phyloP scores from a whole-genome alignment of 2,888 invertebrate genomes.

The Thereva nobilitata region DNA sequence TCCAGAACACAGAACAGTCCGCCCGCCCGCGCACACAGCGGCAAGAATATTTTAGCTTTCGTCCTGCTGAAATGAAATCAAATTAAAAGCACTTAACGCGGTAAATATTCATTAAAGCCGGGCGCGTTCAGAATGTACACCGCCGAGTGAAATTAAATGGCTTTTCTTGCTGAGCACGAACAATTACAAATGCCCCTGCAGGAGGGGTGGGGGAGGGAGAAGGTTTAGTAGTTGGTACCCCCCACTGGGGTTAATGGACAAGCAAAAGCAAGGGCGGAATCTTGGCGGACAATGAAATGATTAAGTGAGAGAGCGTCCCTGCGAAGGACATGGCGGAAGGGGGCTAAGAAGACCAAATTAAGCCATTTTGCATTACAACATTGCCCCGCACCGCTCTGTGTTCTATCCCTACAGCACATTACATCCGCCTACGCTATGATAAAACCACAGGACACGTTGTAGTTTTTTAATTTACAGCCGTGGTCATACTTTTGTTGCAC shows the following conservation, averaged over 20 bases:
- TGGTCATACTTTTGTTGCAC: no score
- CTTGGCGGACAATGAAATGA: slow-evolving; percentile 23
- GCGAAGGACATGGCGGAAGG: neutral
- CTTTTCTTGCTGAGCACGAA: slow-evolving; percentile 34
- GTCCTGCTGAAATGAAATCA: slow-evolving; percentile 24
- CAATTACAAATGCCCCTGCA: slow-evolving; percentile 21
- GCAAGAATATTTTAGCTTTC: no score
- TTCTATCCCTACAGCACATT: no score
- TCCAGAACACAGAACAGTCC: slow-evolving; percentile 22
- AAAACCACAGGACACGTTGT: no score
- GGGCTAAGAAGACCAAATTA: slow-evolving; percentile 4
- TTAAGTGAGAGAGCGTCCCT: slow-evolving; percentile 8
- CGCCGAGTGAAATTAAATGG: slow-evolving; percentile 37
- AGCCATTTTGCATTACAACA: slow-evolving; percentile 13
- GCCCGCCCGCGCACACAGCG: neutral
- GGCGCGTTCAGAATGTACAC: slow-evolving; percentile 28
- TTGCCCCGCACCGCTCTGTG: neutral
- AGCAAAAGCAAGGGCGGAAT: slow-evolving; percentile 1
- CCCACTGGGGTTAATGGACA: slow-evolving; percentile 11
- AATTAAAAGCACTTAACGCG: slow-evolving; percentile 41
- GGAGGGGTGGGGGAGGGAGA: no score
- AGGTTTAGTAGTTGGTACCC: neutral
- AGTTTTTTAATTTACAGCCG: no score
- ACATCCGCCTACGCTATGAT: no score
- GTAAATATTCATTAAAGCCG: slow-evolving; percentile 41